Conservation (phyloP, 2,113 vertebrate genomes). For the Galbula dea region DNA sequence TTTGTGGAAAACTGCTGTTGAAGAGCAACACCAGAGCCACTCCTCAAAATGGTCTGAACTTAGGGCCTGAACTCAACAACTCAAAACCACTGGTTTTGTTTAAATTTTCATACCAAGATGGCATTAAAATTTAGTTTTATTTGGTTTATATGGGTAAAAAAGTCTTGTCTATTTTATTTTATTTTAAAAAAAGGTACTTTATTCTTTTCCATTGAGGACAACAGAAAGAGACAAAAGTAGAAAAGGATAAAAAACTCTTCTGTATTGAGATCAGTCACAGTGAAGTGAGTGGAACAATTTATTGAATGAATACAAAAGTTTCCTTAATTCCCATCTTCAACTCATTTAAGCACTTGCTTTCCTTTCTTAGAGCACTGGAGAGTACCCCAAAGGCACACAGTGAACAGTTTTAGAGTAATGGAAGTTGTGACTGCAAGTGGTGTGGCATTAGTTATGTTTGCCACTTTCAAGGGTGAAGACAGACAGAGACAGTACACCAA, state of each 20-base stretch:
- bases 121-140: not conserved
- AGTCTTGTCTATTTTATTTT: not conserved
- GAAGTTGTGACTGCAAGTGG: not conserved
- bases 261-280: not conserved
- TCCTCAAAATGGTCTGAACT: not conserved
- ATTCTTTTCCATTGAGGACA: not conserved
- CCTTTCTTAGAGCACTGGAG: not conserved
- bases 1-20: not conserved
- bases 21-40: not conserved
- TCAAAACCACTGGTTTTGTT: not conserved
- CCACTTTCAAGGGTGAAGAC: not conserved
- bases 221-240: not conserved
- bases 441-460: not conserved
- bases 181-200: not conserved
- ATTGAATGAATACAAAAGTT: not conserved
- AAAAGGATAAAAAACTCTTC: not conserved
- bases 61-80: not conserved
- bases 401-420: not conserved
- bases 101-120: not conserved
- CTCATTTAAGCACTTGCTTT: not conserved
- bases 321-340: not conserved
- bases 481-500: not conserved
- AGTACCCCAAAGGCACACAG: not conserved
- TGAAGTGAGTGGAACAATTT: not conserved
- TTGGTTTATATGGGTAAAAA: not conserved